Base-by-base conservation (phyloP, 1,140 invertebrate genomes). In the Eurosta solidaginis region DNA sequence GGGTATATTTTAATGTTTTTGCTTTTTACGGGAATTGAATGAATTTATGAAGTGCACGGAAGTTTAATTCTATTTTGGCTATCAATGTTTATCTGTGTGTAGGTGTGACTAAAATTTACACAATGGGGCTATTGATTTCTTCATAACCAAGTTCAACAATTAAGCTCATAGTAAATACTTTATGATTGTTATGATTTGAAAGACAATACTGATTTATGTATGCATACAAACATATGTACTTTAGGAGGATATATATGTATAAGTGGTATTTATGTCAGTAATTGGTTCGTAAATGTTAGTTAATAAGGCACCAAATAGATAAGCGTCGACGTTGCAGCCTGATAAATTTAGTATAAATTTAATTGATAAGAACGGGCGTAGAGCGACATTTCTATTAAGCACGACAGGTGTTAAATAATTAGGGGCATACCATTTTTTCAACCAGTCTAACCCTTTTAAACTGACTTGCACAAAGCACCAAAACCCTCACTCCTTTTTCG, bases 321-420 rank as follows among this genome's bases (percentile, higher is more conserved):
- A 22, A 12, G 25, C 14, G 12, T 12, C 12, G 14, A 3, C 14
- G 33, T 68, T 68, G 33, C 59, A 68, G 33, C 40, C 59, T 68
- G 33, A 29, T 68, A 68, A 20, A 22, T 68, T 68, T 40, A 40
- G 59, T n/a, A 68, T 68, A 33, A 68, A 68, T 68, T 68, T 20
- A 40, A n/a, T n/a, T n/a, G n/a, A n/a, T n/a, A n/a, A n/a, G n/a
- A n/a, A n/a, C n/a, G n/a, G n/a, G n/a, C n/a, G n/a, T n/a, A n/a
- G n/a, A n/a, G n/a, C n/a, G n/a, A n/a, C n/a, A n/a, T n/a, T n/a
- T n/a, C n/a, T n/a, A n/a, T n/a, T n/a, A n/a, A n/a, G n/a, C n/a
- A n/a, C n/a, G n/a, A n/a, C n/a, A n/a, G n/a, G n/a, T n/a, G n/a
- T n/a, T n/a, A n/a, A n/a, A n/a, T n/a, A n/a, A n/a, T n/a, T n/a